Conservation (phyloP, 2,888 invertebrate genomes). For the Danaus chrysippus region DNA sequence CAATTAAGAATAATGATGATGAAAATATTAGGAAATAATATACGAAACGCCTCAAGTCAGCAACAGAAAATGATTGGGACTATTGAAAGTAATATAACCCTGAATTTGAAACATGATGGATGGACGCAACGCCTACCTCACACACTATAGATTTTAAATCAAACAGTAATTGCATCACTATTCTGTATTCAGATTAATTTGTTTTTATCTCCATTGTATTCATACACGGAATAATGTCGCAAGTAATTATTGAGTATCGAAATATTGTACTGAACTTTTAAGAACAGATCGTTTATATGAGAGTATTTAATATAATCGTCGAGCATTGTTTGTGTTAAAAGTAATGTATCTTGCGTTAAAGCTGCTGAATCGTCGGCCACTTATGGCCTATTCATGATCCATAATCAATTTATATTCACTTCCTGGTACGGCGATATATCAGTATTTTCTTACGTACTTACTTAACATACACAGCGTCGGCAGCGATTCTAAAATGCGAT, state of each 20-base stretch:
- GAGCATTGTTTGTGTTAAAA: conserved; percentile 21
- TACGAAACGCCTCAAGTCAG: conserved; percentile 12
- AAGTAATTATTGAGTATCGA: too few relatives aligned
- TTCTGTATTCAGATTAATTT: conserved; percentile 28
- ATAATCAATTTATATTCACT: conserved; percentile 69
- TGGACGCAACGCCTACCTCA: conserved; percentile 29
- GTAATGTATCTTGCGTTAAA: conserved; percentile 20
- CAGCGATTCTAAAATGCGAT: conserved; percentile 39
- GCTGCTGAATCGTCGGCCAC: conserved; percentile 25
- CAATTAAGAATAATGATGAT: conserved; percentile 17
- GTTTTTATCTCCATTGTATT: conserved; percentile 6
- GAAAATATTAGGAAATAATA: conserved; percentile 21
- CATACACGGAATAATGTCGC: too few relatives aligned
- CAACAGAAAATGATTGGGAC: conserved; percentile 27
- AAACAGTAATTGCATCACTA: conserved; percentile 33
- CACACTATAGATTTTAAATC: conserved; percentile 31
- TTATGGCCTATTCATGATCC: conserved; percentile 55
- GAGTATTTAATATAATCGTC: not conserved
- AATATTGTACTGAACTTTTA: too few relatives aligned
- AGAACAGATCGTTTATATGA: not conserved
- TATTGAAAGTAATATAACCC: conserved; percentile 29
- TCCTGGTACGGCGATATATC: conserved; percentile 54
- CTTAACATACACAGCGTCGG: conserved; percentile 47
- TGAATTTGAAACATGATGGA: conserved; percentile 31
- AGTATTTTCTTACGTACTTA: conserved; percentile 52